Percentiles rank a stretch among this genome's conserved stretches.
Evolutionary conservation across 2,797 vertebrate genomes (phyloP).

Genomic region (Furcifer pardalis): DNA sequence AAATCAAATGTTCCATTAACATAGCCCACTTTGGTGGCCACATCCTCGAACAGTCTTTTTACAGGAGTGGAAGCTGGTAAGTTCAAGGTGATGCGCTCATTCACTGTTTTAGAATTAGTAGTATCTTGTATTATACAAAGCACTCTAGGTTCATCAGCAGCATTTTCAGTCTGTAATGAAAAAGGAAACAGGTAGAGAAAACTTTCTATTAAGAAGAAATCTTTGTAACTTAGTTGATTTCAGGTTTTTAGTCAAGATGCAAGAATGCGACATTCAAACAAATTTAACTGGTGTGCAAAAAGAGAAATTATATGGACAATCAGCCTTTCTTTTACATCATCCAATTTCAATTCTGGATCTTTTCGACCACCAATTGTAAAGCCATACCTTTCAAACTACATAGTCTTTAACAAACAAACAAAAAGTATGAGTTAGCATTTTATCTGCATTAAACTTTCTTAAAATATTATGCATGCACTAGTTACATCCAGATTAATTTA

Average conservation of each 20-base stretch:
- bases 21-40: slow-evolving; percentile 94
- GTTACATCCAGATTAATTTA: background rate
- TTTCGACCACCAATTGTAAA: background rate
- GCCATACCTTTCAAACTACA: background rate
- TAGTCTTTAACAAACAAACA: background rate
- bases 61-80: slow-evolving; percentile 93
- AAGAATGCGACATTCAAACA: background rate
- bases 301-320: background rate
- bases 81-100: slow-evolving; percentile 92
- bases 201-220: background rate
- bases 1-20: slow-evolving; percentile 90
- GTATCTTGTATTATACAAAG: slow-evolving; percentile 98
- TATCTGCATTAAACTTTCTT: background rate
- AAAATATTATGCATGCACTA: background rate
- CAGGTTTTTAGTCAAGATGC: background rate
- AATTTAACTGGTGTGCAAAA: background rate
- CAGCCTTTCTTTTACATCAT: background rate
- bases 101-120: slow-evolving; percentile 91
- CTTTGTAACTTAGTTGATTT: background rate
- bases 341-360: background rate
- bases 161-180: slow-evolving; percentile 91
- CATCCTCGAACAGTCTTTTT: slow-evolving; percentile 88
- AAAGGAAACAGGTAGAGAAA: slow-evolving; percentile 3
- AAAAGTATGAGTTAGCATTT: background rate
- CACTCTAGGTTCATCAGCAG: slow-evolving; percentile 95